Conservation (phyloP, 2,888 invertebrate species). For the Nemotelus nigrinus region DNA sequence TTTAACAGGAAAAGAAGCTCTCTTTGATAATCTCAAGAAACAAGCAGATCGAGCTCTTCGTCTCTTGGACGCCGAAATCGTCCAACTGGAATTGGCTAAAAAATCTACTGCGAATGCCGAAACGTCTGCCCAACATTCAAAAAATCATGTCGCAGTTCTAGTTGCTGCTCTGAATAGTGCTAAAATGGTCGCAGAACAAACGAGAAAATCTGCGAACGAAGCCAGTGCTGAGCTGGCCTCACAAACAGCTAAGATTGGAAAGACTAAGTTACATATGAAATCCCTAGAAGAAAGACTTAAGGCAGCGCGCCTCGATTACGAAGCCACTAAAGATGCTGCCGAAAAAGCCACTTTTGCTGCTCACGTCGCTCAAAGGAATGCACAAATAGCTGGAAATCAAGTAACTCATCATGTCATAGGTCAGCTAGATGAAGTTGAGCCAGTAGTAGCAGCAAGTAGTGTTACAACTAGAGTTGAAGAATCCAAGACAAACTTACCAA, state of each 20-base stretch:
- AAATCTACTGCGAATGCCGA: slow-evolving; percentile 75
- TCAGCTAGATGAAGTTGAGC: too few relatives aligned
- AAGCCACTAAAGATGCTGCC: slow-evolving; percentile 78
- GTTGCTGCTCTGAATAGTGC: slow-evolving; percentile 81
- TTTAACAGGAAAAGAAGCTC: slow-evolving; percentile 73
- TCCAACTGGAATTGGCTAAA: slow-evolving; percentile 78
- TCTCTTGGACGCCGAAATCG: slow-evolving; percentile 74
- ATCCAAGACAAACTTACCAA: too few relatives aligned
- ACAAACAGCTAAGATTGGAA: slow-evolving; percentile 81
- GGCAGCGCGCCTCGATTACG: slow-evolving; percentile 77
- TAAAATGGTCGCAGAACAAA: slow-evolving; percentile 77
- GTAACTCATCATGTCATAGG: neutral
- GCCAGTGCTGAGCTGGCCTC: slow-evolving; percentile 79
- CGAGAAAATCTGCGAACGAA: slow-evolving; percentile 75
- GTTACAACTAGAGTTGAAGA: too few relatives aligned
- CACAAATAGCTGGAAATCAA: slow-evolving; percentile 55
- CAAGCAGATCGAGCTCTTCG: slow-evolving; percentile 78
- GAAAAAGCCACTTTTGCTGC: slow-evolving; percentile 74
- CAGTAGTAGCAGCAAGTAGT: too few relatives aligned
- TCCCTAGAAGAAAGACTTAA: slow-evolving; percentile 75
- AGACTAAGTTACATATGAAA: slow-evolving; percentile 74
- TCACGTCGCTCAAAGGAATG: slow-evolving; percentile 77
- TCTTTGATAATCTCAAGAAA: slow-evolving; percentile 75
- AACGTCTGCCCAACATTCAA: slow-evolving; percentile 76
- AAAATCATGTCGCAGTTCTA: slow-evolving; percentile 73